Evolutionary conservation across 2,888 invertebrate species (phyloP).

Genomic region (Apamea epomidion): DNA sequence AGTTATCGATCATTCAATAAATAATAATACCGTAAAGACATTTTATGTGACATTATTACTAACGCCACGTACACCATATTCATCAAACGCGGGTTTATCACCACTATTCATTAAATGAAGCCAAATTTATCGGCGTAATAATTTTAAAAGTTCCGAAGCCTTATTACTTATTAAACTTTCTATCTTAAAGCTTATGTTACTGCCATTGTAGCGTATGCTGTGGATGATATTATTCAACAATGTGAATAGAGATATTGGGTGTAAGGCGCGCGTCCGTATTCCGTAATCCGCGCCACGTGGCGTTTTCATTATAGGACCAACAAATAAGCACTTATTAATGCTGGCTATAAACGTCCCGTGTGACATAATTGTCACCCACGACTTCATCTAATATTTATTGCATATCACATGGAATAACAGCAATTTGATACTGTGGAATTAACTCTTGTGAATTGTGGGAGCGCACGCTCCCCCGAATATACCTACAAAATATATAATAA

Average conservation of each 20-base stretch:
- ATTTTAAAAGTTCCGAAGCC: conserved; percentile 77
- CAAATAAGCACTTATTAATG: conserved; percentile 88
- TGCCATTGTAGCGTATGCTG: conserved; percentile 53
- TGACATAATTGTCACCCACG: conserved; percentile 83
- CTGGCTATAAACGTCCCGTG: conserved; percentile 75
- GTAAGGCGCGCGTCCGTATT: conserved; percentile 73
- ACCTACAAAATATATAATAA: conserved; percentile 76
- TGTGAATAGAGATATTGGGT: conserved; percentile 76
- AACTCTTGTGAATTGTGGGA: conserved; percentile 76
- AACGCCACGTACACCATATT: conserved; percentile 72
- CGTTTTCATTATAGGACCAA: conserved; percentile 85
- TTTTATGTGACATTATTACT: conserved; percentile 49
- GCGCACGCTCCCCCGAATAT: conserved; percentile 70
- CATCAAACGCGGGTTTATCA: conserved; percentile 76
- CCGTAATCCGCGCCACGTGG: conserved; percentile 86
- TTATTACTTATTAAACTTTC: conserved; percentile 84
- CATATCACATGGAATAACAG: conserved; percentile 82
- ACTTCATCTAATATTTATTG: conserved; percentile 88
- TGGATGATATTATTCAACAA: conserved; percentile 66
- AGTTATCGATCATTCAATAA: conserved; percentile 11
- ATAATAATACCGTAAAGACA: conserved; percentile 2
- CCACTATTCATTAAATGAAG: conserved; percentile 78
- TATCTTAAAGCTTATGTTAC: conserved; percentile 70
- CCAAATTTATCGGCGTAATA: conserved; percentile 82
- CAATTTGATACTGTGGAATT: conserved; percentile 82